phyloP scores from a whole-genome alignment of 2,113 vertebrate genomes.

The Ameiurus melas region DNA sequence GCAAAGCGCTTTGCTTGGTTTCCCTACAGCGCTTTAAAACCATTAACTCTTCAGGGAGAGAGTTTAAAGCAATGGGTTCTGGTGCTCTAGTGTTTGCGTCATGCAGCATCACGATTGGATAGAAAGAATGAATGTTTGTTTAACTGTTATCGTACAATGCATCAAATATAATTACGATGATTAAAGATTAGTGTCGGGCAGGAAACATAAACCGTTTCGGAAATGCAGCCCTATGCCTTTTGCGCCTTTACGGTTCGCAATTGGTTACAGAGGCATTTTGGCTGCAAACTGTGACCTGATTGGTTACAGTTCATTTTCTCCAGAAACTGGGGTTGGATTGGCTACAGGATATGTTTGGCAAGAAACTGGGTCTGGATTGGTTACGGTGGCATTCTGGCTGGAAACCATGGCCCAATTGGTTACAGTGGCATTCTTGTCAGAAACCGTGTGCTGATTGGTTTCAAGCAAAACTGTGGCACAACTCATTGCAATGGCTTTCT shows the following conservation, averaged over 20 bases:
- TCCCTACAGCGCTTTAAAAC: not conserved
- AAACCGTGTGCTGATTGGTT: no score
- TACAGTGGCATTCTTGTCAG: not conserved
- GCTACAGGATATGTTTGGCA: not conserved
- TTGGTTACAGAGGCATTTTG: not conserved
- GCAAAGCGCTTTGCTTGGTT: conserved; percentile 6
- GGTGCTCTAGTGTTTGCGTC: not conserved
- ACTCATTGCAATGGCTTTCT: not conserved
- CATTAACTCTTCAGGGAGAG: not conserved
- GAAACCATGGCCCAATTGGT: not conserved
- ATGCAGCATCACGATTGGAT: not conserved
- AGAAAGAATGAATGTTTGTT: not conserved
- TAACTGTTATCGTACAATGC: not conserved
- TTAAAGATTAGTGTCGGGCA: not conserved
- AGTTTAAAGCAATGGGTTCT: not conserved
- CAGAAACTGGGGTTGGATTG: not conserved
- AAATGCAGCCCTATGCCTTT: not conserved
- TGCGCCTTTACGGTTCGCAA: not conserved
- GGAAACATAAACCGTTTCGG: not conserved
- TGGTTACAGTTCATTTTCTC: not conserved
- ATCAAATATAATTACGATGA: not conserved
- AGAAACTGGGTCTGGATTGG: not conserved
- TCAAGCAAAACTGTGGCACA: not conserved
- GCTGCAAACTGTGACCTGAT: not conserved
- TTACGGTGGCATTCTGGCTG: not conserved